phyloP scores from a whole-genome alignment of 2,113 vertebrate species.

The Alligator mississippiensis region DNA sequence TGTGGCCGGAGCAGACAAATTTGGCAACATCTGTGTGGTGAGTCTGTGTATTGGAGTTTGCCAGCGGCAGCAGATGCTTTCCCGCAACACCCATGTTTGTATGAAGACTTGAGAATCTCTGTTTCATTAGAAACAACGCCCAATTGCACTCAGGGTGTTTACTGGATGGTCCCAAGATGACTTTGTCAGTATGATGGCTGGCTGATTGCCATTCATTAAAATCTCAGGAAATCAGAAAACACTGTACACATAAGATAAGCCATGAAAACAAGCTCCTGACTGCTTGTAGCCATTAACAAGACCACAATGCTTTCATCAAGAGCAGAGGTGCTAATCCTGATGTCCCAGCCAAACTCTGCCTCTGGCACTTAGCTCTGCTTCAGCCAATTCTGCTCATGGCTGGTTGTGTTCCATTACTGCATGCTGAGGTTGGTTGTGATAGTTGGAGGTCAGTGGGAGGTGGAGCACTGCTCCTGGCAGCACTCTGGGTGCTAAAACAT shows the following conservation, averaged over 20 bases:
- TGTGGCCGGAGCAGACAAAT: conserved; percentile 97
- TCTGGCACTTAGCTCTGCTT: not conserved
- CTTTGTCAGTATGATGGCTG: not conserved
- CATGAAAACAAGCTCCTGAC: not conserved
- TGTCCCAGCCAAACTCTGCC: not conserved
- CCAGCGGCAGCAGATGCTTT: not conserved
- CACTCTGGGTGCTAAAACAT: conserved; percentile 46
- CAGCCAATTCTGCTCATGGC: conserved; percentile 20
- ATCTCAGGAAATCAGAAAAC: not conserved
- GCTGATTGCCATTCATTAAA: not conserved
- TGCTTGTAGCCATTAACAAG: not conserved
- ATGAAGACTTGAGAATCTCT: conserved; percentile 38
- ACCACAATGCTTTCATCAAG: not conserved
- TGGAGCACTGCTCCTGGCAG: conserved; percentile 40
- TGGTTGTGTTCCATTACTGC: conserved; percentile 10
- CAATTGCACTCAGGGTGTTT: conserved; percentile 41
- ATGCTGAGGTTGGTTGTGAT: conserved; percentile 35
- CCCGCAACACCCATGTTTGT: conserved; percentile 42
- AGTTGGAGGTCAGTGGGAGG: conserved; percentile 40
- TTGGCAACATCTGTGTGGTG: conserved; percentile 98
- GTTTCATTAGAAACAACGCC: conserved; percentile 36
- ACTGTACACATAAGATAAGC: not conserved
- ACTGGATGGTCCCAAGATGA: not conserved
- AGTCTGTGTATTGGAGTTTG: conserved; percentile 38
- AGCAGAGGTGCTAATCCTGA: not conserved